Evolutionary conservation across 2,888 invertebrate genomes (phyloP), one percentile per base, ranked within the genome.

Genomic region (Mimumesa dahlbomi): DNA sequence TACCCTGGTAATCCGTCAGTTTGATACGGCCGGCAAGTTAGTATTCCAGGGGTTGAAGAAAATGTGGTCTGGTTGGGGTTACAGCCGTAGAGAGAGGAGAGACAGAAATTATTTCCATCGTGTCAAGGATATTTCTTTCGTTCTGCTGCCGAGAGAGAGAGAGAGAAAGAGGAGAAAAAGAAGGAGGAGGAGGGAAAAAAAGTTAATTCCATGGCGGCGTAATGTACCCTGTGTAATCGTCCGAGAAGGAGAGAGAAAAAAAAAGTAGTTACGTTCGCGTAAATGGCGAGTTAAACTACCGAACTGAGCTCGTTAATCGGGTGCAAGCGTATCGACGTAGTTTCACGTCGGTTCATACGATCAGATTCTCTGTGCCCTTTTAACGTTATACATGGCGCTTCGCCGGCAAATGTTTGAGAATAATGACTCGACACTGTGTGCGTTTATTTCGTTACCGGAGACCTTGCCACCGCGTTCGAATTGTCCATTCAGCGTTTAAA

Each of bases 1-100:
- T 57, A 50, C 18, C 38, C 29, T 11, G 38, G 49, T 75, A 75
- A 75, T 75, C 75, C 54, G 72, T 58, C 67, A 56, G 45, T 54
- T 52, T 58, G 50, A 63, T 74, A 48, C 19, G 16, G 21, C 42
- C 38, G 25, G n/a, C 34, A 22, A 53, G 42, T 64, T 40, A 36
- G 21, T 58, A 31, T 18, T 45, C 18, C 11, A 9, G 6, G 7
- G 16, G 3, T 14, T 43, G 21, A 43, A 11, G 56, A n/a, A 48
- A 54, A 68, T 53, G 43, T 14, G 43, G 16, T 29, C 19, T 19
- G 45, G 34, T 16, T 11, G 16, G 36, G 13, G 49, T 25, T 11
- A 21, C 9, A 1, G 22, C 19, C 13, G 7, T 34, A 14, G 6
- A 42, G 19, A 21, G 34, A 57, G 34, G 36, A 36, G 48, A 25